These are phyloP conservation scores for Osedax fenrisi DNA, from an alignment of 2,888 invertebrate genomes.

Conservation along the genomic window DNA sequence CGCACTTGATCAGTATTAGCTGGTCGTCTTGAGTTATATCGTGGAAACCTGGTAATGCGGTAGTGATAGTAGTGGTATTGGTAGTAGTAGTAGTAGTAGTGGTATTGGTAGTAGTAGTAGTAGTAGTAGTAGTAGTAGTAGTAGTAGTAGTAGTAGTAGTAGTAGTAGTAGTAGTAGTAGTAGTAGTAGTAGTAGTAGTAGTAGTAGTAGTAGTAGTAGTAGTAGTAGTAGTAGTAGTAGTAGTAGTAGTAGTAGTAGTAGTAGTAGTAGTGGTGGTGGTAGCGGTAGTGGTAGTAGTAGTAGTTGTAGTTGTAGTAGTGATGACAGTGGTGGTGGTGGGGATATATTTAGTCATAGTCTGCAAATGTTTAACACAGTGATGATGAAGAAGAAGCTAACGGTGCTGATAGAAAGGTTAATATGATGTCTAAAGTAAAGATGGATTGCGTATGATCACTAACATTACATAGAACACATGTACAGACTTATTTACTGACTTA, in stretches of 20 bases:
- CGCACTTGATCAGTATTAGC: conserved; percentile 82
- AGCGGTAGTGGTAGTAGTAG: not conserved
- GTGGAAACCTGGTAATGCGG: conserved; percentile 59
- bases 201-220: conserved; percentile 31
- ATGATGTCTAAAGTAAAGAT: too few relatives aligned
- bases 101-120: conserved; percentile 23
- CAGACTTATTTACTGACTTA: too few relatives aligned
- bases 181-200: conserved; percentile 31
- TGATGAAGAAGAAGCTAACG: too few relatives aligned
- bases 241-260: conserved; percentile 32
- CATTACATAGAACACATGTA: too few relatives aligned
- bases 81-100: not conserved
- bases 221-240: conserved; percentile 32
- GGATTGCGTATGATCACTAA: too few relatives aligned
- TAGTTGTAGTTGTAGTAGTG: too few relatives aligned
- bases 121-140: not conserved
- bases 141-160: conserved; percentile 27
- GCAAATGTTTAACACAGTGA: too few relatives aligned
- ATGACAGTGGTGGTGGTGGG: too few relatives aligned
- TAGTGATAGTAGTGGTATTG: not conserved
- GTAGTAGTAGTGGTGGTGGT: conserved; percentile 21
- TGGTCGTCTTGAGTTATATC: conserved; percentile 86
- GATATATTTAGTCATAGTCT: too few relatives aligned
- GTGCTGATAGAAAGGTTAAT: too few relatives aligned
- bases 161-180: conserved; percentile 31